Evolutionary conservation across 2,113 vertebrate species (phyloP).

Genomic region (Macroglossus sobrinus): DNA sequence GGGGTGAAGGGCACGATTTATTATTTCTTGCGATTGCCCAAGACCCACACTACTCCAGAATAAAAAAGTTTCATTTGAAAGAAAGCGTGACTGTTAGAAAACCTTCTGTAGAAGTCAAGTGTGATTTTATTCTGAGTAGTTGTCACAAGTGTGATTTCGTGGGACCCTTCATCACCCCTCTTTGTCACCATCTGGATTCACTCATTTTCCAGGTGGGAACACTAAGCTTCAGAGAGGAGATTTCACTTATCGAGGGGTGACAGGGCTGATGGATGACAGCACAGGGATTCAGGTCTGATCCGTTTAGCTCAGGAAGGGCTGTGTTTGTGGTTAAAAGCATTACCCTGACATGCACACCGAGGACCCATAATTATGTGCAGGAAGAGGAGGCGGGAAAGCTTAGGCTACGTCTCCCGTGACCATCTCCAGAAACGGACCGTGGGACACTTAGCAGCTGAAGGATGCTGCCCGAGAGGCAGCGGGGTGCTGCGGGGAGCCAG

Average conservation of each 20-base stretch:
- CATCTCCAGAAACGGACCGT: neutral
- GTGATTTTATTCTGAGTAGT: neutral
- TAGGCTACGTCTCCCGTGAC: neutral
- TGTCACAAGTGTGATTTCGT: neutral
- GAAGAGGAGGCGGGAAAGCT: neutral
- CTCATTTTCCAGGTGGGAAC: neutral
- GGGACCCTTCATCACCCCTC: neutral
- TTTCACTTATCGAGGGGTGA: neutral
- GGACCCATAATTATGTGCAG: neutral
- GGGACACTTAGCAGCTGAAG: neutral
- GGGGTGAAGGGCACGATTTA: too few relatives aligned
- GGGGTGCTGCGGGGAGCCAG: too few relatives aligned
- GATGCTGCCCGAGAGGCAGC: accelerated
- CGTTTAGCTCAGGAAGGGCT: neutral
- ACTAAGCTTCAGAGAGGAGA: neutral
- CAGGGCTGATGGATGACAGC: neutral
- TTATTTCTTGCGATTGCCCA: neutral
- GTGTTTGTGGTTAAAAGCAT: neutral
- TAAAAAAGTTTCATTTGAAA: neutral
- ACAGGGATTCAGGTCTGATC: neutral
- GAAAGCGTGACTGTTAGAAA: neutral
- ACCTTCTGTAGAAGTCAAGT: too few relatives aligned
- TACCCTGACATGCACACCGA: neutral
- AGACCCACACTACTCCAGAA: neutral
- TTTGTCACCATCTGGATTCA: neutral